Conservation (phyloP, 2,113 vertebrate species). For the Tamias sibiricus region DNA sequence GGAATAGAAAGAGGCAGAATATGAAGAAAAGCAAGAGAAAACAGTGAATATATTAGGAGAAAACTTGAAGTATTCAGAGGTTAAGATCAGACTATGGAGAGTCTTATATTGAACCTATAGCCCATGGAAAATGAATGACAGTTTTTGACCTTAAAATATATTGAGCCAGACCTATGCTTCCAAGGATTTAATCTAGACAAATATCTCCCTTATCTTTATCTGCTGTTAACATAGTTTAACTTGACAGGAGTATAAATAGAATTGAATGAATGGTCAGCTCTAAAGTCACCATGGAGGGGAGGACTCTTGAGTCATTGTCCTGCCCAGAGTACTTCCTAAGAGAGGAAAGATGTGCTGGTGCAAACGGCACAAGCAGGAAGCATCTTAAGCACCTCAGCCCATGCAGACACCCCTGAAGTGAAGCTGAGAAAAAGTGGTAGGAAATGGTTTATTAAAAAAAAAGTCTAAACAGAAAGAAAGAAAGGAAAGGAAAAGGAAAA, state of each 20-base stretch:
- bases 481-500: neutral
- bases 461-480: no score
- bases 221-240: neutral
- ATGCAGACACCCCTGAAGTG: neutral
- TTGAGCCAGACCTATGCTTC: neutral
- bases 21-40: neutral
- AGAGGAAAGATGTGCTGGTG: neutral
- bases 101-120: neutral
- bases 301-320: neutral
- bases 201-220: neutral
- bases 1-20: neutral
- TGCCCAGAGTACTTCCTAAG: neutral
- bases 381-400: neutral
- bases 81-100: neutral
- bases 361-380: neutral
- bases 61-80: neutral
- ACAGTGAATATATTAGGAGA: neutral
- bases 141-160: constrained; percentile 14
- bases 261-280: neutral
- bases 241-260: neutral
- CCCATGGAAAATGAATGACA: neutral
- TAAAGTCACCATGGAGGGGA: neutral
- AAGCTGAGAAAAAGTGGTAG: neutral
- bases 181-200: neutral
- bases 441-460: neutral